Evolutionary conservation across 2,113 vertebrate species (phyloP), one percentile per base, ranked within the genome.

Genomic region (Lepus timidus): DNA sequence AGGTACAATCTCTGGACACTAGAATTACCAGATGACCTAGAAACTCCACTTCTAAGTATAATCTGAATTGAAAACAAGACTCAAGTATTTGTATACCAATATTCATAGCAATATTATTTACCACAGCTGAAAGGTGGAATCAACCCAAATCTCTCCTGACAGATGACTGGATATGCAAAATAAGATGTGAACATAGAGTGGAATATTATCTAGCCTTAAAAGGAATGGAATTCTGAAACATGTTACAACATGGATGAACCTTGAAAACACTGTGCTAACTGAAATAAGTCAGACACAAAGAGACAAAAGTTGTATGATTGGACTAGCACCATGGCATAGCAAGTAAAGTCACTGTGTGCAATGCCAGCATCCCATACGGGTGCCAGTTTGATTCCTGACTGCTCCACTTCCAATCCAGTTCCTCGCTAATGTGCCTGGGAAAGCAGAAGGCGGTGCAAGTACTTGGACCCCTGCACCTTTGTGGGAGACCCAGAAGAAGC

Each of bases 61-160:
- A 85, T 39, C 58, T 76, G 1, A 95, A 80, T 55, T 64, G 9
- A 94, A 94, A 94, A 64, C 44, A 86, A 62, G 52, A 61, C 3
- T 86, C 33, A 86, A 82, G 91, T 84, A 75, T 78, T 39, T 84
- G 7, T 81, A 67, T 0, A 49, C 49, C 73, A 74, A 17, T 88
- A 27, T 11, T 95, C 78, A 68, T 20, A 49, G n/a, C 49, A 73
- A 20, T 81, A 31, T 82, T 85, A 80, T 64, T 94, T 64, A 73
- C 36, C 31, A 61, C 12, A 85, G 52, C 70, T 64, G n/a, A 74
- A 87, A 93, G 44, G 20, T 55, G 82, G 31, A 64, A 94, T 36
- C 25, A 58, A 76, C 33, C 23, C 67, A 75, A 91, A 71, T 49
- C 33, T 33, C 16, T 70, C 39, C 19, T n/a, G n/a, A 64, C 17